Conservation (phyloP, 2,797 vertebrate species). For the Microctenopoma steveboyesi region DNA sequence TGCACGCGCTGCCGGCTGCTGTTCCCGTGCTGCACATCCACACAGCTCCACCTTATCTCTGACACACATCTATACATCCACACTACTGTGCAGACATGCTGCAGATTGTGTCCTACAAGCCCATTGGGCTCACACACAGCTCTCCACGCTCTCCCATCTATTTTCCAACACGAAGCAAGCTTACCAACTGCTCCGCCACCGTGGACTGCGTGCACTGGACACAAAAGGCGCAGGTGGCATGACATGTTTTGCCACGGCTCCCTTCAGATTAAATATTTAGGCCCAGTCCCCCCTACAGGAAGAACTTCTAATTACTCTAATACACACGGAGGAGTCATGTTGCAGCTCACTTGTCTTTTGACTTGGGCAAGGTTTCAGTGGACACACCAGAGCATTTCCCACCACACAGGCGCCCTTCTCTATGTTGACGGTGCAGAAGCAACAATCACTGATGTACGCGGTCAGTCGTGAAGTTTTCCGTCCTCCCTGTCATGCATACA, state of each 20-base stretch:
- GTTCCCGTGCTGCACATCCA: slow-evolving; percentile 28
- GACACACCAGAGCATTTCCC: slow-evolving; percentile 28
- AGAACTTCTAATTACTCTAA: slow-evolving; percentile 80
- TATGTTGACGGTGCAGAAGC: neutral
- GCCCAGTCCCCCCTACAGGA: slow-evolving; percentile 61
- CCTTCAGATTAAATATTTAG: slow-evolving; percentile 82
- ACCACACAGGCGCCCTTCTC: slow-evolving; percentile 3
- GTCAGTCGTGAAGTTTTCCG: neutral
- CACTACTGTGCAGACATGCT: slow-evolving; percentile 37
- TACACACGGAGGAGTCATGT: slow-evolving; percentile 68
- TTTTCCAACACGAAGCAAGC: slow-evolving; percentile 46
- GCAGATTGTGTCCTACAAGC: slow-evolving; percentile 30
- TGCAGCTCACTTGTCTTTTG: slow-evolving; percentile 53
- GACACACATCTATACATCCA: slow-evolving; percentile 50
- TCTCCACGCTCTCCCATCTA: slow-evolving; percentile 11
- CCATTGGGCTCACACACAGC: slow-evolving; percentile 9
- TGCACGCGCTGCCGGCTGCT: slow-evolving; percentile 7
- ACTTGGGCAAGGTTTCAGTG: slow-evolving; percentile 55
- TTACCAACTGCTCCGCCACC: slow-evolving; percentile 55
- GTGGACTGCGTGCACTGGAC: slow-evolving; percentile 29
- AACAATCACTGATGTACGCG: neutral
- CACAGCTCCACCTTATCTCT: slow-evolving; percentile 43
- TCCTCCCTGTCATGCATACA: too few species aligned
- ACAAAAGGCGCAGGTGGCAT: slow-evolving; percentile 72
- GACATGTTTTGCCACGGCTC: slow-evolving; percentile 76